These are phyloP conservation scores for Cyanistes caeruleus DNA, from an alignment of 2,113 vertebrate genomes.

Conservation along the genomic window DNA sequence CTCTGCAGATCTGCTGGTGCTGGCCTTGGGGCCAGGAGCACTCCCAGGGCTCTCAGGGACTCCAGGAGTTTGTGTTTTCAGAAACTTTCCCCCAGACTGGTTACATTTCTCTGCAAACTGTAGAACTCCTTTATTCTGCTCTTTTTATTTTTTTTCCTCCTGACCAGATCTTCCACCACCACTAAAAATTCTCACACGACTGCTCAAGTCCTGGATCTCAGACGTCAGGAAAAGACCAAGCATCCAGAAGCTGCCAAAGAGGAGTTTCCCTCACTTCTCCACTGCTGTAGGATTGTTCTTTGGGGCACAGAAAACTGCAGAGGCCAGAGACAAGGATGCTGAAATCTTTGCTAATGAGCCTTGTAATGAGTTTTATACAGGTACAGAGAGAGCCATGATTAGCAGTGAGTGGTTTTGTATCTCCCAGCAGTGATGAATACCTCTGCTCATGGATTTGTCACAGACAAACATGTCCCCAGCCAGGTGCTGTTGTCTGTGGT, in stretches of 20 bases:
- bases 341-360: background rate
- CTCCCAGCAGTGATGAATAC: background rate
- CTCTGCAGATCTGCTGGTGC: background rate
- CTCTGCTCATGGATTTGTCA: background rate
- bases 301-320: background rate
- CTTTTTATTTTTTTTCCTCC: background rate
- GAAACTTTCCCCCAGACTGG: no score
- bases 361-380: background rate
- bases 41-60: background rate
- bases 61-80: background rate
- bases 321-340: background rate
- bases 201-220: background rate
- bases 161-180: background rate
- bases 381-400: background rate
- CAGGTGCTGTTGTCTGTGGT: background rate
- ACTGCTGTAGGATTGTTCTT: background rate
- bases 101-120: background rate
- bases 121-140: background rate
- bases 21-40: background rate
- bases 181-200: background rate
- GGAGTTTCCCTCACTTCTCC: background rate
- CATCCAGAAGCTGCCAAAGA: background rate
- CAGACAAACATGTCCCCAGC: background rate
- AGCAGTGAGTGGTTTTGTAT: background rate
- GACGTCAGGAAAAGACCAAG: background rate